Evolutionary conservation across 2,888 invertebrate genomes (phyloP).

Genomic region (Eilema griseolum): DNA sequence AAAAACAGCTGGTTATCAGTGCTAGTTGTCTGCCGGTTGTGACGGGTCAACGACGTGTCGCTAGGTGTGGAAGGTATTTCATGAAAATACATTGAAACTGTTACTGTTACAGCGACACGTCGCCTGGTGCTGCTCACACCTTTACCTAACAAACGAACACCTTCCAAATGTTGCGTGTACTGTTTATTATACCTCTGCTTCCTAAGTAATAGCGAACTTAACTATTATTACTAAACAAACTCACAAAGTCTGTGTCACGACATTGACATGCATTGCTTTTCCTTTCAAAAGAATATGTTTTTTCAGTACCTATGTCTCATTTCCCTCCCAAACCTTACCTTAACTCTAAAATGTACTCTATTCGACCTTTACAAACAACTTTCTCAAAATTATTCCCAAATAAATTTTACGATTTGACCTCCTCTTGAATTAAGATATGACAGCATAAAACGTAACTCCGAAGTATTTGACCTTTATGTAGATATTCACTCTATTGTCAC

Average conservation of each 20-base stretch:
- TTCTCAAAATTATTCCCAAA: constrained; percentile 1
- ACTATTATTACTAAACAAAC: too few species aligned
- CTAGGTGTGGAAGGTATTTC: too few species aligned
- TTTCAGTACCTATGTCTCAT: neutral
- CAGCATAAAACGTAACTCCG: neutral
- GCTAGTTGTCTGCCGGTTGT: too few species aligned
- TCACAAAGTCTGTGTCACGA: too few species aligned
- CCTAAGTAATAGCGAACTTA: neutral
- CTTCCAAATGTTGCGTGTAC: too few species aligned
- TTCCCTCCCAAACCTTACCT: neutral
- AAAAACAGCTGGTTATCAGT: too few species aligned
- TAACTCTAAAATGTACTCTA: neutral
- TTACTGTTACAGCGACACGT: too few species aligned
- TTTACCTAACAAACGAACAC: too few species aligned
- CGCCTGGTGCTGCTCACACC: too few species aligned
- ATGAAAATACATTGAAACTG: too few species aligned
- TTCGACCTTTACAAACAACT: constrained; percentile 2
- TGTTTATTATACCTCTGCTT: neutral
- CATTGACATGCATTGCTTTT: neutral
- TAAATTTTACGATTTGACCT: constrained; percentile 13
- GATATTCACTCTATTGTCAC: neutral
- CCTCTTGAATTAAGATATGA: constrained; percentile 2
- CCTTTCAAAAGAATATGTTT: neutral
- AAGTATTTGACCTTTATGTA: neutral
- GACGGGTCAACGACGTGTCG: too few species aligned